Conservation (phyloP, 2,797 vertebrate genomes). For the Sebastes steindachneri region DNA sequence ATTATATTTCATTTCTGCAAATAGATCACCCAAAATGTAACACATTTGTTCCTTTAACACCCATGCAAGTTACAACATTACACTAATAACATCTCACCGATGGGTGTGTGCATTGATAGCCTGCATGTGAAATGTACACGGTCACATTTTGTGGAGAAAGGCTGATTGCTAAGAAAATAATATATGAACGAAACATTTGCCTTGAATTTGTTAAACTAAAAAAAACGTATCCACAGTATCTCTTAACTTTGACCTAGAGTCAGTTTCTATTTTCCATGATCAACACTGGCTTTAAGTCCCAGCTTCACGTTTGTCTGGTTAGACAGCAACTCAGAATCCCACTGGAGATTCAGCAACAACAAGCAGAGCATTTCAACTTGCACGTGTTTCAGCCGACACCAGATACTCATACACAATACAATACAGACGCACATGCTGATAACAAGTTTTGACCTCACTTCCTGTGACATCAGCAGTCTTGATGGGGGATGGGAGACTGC, state of each 20-base stretch:
- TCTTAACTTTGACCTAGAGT: not conserved
- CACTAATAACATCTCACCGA: not conserved
- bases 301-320: not conserved
- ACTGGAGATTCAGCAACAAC: constrained; percentile 2
- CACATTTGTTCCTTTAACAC: not conserved
- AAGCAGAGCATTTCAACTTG: not conserved
- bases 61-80: not conserved
- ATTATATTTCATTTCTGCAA: not conserved
- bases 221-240: not conserved
- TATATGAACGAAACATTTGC: not conserved
- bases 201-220: not conserved
- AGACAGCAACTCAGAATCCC: not conserved
- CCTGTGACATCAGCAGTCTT: constrained; percentile 73
- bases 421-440: constrained; percentile 27
- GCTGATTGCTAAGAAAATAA: not conserved
- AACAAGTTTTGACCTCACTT: constrained; percentile 69
- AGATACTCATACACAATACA: constrained; percentile 4
- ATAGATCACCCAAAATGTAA: not conserved
- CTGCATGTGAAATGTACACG: not conserved
- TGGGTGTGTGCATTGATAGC: not conserved
- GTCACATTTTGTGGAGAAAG: not conserved
- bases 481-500: constrained; percentile 73
- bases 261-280: not conserved
- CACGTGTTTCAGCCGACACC: constrained; percentile 14
- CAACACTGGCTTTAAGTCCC: not conserved